phyloP scores from a whole-genome alignment of 2,797 vertebrate species.

The Sibirionetta formosa region DNA sequence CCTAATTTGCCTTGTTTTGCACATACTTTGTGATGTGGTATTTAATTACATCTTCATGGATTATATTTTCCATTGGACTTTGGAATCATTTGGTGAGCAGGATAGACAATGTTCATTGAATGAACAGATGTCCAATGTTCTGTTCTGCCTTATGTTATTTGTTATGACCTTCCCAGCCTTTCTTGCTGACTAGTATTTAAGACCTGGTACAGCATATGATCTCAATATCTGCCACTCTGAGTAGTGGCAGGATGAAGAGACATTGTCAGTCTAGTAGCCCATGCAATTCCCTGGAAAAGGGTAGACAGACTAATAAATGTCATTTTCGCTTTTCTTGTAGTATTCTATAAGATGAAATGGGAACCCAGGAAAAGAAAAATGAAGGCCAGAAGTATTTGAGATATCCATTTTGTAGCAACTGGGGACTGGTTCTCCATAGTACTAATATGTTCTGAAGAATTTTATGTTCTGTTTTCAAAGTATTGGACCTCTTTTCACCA shows the following conservation, averaged over 20 bases:
- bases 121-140: background rate
- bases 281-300: background rate
- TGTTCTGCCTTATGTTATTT: background rate
- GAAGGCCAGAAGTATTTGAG: background rate
- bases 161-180: background rate
- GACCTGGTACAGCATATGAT: background rate
- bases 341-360: background rate
- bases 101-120: background rate
- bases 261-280: background rate
- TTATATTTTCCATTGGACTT: slow-evolving; percentile 31
- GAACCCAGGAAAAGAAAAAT: background rate
- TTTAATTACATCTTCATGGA: slow-evolving; percentile 37
- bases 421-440: background rate
- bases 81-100: background rate
- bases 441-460: background rate
- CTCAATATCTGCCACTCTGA: background rate
- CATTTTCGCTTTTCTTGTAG: background rate
- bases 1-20: slow-evolving; percentile 21
- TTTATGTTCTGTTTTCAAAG: background rate
- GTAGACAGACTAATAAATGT: background rate
- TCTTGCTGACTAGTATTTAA: background rate
- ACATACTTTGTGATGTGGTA: slow-evolving; percentile 36
- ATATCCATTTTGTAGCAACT: background rate
- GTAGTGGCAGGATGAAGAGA: background rate
- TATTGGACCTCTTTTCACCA: background rate